Evolutionary conservation across 2,113 vertebrate genomes (phyloP).

Genomic region (Smithornis capensis): DNA sequence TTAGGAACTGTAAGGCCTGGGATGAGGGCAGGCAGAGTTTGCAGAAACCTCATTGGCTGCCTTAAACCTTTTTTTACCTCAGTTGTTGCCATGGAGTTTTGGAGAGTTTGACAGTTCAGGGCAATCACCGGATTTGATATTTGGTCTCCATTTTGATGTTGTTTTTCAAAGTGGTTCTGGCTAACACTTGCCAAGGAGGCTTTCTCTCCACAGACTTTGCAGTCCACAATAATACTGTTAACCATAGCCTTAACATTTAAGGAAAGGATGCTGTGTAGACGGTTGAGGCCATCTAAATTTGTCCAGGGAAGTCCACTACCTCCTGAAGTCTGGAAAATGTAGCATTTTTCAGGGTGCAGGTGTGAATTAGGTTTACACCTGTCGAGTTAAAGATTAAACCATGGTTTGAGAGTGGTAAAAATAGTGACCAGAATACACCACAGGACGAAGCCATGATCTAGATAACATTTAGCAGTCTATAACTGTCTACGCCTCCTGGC

Average conservation of each 20-base stretch:
- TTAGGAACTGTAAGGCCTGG: neutral
- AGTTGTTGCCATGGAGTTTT: conserved; percentile 46
- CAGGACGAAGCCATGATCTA: neutral
- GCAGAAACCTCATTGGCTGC: neutral
- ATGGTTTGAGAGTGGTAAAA: neutral
- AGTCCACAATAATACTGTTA: neutral
- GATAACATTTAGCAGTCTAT: neutral
- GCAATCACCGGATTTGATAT: neutral
- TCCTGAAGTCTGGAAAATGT: neutral
- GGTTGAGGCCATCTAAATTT: neutral
- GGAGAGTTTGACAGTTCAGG: conserved; percentile 9
- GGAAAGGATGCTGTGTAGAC: neutral
- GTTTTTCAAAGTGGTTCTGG: neutral
- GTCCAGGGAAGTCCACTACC: neutral
- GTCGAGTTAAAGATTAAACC: neutral
- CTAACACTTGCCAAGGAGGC: neutral
- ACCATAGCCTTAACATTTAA: neutral
- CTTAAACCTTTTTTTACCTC: conserved; percentile 28
- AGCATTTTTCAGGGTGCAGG: neutral
- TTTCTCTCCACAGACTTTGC: neutral
- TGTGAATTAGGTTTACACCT: neutral
- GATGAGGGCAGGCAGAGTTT: conserved; percentile 18
- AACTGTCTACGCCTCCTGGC: neutral
- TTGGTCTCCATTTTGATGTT: neutral
- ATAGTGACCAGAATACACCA: neutral